Evolutionary conservation across 2,797 vertebrate species (phyloP).

Genomic region (Cephalopachus bancanus): DNA sequence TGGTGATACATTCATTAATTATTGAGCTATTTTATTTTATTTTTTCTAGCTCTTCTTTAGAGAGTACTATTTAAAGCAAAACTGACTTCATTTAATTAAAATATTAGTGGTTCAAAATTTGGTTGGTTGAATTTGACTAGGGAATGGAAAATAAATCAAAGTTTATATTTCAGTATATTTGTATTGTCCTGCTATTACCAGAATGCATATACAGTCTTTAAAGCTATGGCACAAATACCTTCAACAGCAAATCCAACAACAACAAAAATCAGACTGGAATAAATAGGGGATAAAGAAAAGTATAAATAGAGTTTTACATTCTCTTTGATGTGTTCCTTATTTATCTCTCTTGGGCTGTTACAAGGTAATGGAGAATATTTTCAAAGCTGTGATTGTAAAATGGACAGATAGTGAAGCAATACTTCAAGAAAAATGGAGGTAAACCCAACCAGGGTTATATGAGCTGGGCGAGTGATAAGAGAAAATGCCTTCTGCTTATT

Average conservation of each 20-base stretch:
- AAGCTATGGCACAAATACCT: not conserved
- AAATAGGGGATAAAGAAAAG: slow-evolving; percentile 3
- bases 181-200: not conserved
- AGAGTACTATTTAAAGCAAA: slow-evolving; percentile 54
- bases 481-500: not conserved
- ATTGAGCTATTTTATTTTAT: slow-evolving; percentile 27
- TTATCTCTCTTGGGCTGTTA: not conserved
- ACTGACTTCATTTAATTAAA: slow-evolving; percentile 32
- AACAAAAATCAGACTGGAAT: not conserved
- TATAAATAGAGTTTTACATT: not conserved
- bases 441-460: not conserved
- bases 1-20: slow-evolving; percentile 21
- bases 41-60: slow-evolving; percentile 7
- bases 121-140: slow-evolving; percentile 45
- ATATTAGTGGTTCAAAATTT: slow-evolving; percentile 45
- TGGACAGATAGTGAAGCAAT: slow-evolving; percentile 35
- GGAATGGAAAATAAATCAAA: slow-evolving; percentile 38
- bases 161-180: slow-evolving; percentile 53
- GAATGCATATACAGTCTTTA: not conserved
- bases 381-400: not conserved
- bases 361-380: slow-evolving; percentile 57
- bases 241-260: slow-evolving; percentile 26
- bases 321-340: slow-evolving; percentile 9
- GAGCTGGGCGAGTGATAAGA: not conserved
- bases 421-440: slow-evolving; percentile 48